Evolutionary conservation across 2,797 vertebrate species (phyloP).

Genomic region (Coluber constrictor): DNA sequence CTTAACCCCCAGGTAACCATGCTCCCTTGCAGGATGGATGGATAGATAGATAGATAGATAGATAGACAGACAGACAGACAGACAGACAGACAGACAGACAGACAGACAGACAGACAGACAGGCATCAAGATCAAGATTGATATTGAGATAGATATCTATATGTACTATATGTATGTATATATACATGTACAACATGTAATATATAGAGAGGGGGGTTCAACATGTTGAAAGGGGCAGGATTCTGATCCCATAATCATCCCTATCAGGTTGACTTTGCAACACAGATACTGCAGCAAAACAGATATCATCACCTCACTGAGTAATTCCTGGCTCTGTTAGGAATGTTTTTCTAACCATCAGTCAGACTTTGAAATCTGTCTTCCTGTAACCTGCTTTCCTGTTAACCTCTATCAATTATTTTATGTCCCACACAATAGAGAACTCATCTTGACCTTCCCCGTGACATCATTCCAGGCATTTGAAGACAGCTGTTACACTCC

Average conservation of each 20-base stretch:
- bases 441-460: not conserved
- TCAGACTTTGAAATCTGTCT: not conserved
- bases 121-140: too few relatives aligned
- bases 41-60: too few relatives aligned
- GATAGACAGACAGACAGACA: too few relatives aligned
- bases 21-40: not conserved
- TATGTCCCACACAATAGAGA: not conserved
- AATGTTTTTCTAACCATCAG: not conserved
- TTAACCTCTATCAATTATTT: not conserved
- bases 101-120: too few relatives aligned
- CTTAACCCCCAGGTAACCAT: not conserved
- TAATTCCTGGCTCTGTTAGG: not conserved
- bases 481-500: not conserved
- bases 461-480: not conserved
- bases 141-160: too few relatives aligned
- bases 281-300: not conserved
- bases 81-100: not conserved
- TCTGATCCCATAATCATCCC: not conserved
- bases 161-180: too few relatives aligned
- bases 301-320: not conserved
- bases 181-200: too few relatives aligned
- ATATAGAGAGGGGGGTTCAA: too few relatives aligned
- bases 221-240: not conserved
- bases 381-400: not conserved
- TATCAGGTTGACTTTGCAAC: not conserved